Evolutionary conservation across 1,140 invertebrate genomes (phyloP).

Genomic region (Platorchestia sp.): DNA sequence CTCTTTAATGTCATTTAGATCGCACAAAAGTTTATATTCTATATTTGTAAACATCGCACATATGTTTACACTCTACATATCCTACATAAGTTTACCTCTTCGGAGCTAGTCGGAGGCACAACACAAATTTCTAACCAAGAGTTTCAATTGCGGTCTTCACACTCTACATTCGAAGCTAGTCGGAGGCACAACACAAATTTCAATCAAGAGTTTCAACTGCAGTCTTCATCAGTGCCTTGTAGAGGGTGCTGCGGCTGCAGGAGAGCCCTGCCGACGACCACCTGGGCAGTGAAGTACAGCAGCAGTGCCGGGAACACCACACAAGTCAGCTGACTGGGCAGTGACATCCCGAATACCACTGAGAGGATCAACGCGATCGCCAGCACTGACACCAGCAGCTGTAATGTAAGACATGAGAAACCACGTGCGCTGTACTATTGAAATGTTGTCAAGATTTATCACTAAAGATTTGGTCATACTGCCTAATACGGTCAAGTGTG

Average conservation of each 20-base stretch:
- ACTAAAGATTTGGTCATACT: too few relatives aligned
- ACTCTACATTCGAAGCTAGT: too few relatives aligned
- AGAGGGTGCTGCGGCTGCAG: not conserved
- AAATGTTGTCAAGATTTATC: too few relatives aligned
- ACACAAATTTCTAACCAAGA: not conserved
- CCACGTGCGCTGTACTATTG: not conserved
- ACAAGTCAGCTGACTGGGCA: not conserved
- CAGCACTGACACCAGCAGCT: slow-evolving; percentile 32
- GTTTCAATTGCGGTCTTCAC: not conserved
- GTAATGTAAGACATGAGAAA: not conserved
- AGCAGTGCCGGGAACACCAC: not conserved
- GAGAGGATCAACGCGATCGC: not conserved
- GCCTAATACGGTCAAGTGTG: too few relatives aligned
- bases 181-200: not conserved
- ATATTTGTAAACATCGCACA: not conserved
- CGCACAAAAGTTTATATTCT: too few relatives aligned
- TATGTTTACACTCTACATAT: too few relatives aligned
- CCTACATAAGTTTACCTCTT: not conserved
- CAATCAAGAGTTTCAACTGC: not conserved
- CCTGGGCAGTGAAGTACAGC: not conserved
- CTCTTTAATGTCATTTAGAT: too few relatives aligned
- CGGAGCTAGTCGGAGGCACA: too few relatives aligned
- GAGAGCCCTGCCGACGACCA: not conserved
- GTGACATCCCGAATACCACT: not conserved
- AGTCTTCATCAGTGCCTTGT: not conserved